Evolutionary conservation across 2,113 vertebrate species (phyloP), one percentile per base, ranked within the genome.

Genomic region (Ellobius talpinus): DNA sequence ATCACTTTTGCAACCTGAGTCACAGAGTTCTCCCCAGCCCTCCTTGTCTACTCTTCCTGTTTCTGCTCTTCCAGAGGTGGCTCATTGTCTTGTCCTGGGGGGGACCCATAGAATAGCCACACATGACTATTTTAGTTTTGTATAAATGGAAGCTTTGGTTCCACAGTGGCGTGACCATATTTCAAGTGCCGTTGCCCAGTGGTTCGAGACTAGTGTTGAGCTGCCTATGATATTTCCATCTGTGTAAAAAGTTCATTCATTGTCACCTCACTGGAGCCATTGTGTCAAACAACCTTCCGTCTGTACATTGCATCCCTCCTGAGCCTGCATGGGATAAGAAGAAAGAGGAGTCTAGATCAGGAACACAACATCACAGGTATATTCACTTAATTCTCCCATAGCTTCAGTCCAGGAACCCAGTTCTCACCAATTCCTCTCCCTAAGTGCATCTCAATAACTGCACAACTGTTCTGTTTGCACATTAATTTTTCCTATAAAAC

Each of bases 401-500:
- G 82, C 52, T 72, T 77, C 36, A 93, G 47, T 6, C 29, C 24
- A 70, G 17, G 29, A 65, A 52, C 21, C 79, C 70, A 50, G 26
- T 33, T 78, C 77, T 89, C 45, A 87, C 84, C 33, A 19, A n/a
- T 33, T 36, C 7, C 1, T 72, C 63, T 55, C 58, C 77, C 72
- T 39, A 52, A 90, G 42, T 16, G 31, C 3, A 33, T 31, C 58
- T 52, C 50, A 65, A 3, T 63, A 77, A 77, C 50, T 76, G 47
- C n/a, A 63, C 52, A 52, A 72, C 85, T 92, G 36, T 77, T 88
- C 89, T 55, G 76, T 91, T 87, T 63, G 42, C 12, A 26, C 33
- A 68, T 42, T 82, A 82, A n/a, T 94, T 95, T 79, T 39, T 90
- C 63, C 72, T 86, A 24, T 73, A 61, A 91, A 95, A 94, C 87